These are phyloP conservation scores for Ochropleura plecta DNA, from an alignment of 2,888 invertebrate species.

Conservation along the genomic window DNA sequence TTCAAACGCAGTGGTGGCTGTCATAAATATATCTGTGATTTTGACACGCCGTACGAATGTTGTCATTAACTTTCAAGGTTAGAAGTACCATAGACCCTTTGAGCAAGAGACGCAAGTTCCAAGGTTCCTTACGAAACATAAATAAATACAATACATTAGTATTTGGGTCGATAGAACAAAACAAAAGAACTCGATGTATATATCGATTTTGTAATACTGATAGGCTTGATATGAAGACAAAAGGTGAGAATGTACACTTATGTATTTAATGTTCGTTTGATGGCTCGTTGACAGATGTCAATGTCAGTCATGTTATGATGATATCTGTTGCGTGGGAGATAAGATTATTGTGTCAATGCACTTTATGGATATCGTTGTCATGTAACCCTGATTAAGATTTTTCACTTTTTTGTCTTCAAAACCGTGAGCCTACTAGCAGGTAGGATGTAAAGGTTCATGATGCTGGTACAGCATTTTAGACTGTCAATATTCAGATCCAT, in stretches of 20 bases:
- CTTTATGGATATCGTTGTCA: slow-evolving; percentile 5
- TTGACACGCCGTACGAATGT: background rate
- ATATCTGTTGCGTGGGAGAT: slow-evolving; percentile 29
- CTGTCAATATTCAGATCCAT: background rate
- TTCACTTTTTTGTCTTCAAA: background rate
- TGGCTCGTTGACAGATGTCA: slow-evolving; percentile 15
- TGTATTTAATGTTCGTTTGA: slow-evolving; percentile 11
- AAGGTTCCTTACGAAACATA: slow-evolving; percentile 29
- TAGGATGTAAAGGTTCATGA: no score
- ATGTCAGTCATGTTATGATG: slow-evolving; percentile 33
- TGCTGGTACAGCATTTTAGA: background rate
- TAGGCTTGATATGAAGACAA: slow-evolving; percentile 24
- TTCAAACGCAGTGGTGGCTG: background rate
- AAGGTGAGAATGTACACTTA: slow-evolving; percentile 11
- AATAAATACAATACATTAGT: slow-evolving; percentile 1
- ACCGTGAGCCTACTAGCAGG: background rate
- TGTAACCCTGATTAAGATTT: background rate
- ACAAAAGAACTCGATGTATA: slow-evolving; percentile 33
- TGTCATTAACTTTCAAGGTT: slow-evolving; percentile 18
- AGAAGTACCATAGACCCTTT: background rate
- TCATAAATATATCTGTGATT: background rate
- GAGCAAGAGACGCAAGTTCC: background rate
- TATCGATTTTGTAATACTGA: slow-evolving; percentile 27
- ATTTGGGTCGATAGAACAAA: slow-evolving; percentile 5
- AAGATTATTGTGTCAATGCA: slow-evolving; percentile 27